Conservation (phyloP, 2,888 invertebrate species). For the Lissocephala sabroskyi region DNA sequence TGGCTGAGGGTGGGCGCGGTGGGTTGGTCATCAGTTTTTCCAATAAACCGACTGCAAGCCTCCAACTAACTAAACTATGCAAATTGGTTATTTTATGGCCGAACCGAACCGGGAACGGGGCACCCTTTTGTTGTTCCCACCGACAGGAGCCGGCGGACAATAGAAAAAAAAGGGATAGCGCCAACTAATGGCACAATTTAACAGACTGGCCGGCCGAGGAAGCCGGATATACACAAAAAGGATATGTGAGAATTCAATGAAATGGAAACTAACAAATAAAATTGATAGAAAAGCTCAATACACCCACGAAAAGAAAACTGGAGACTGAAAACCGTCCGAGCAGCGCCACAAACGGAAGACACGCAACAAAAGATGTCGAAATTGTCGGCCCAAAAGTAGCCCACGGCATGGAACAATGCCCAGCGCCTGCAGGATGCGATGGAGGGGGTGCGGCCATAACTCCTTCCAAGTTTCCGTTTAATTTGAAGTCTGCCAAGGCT, state of each 20-base stretch:
- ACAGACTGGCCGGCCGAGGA: conserved; percentile 41
- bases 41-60: conserved; percentile 29
- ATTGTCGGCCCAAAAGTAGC: conserved; percentile 19
- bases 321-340: conserved; percentile 36
- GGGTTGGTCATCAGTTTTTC: neutral
- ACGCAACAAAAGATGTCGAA: conserved; percentile 54
- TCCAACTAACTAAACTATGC: conserved; percentile 70
- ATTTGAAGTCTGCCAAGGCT: conserved; percentile 58
- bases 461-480: conserved; percentile 57
- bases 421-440: conserved; percentile 27
- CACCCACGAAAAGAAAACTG: conserved; percentile 13
- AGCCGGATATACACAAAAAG: conserved; percentile 29
- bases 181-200: conserved; percentile 59
- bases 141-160: neutral
- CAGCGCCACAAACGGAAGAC: conserved; percentile 37
- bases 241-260: conserved; percentile 65
- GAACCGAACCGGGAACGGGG: conserved; percentile 5
- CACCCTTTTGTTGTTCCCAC: conserved; percentile 29
- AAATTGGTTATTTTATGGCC: conserved; percentile 69
- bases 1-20: neutral
- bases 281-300: conserved; percentile 38
- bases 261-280: conserved; percentile 66
- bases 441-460: conserved; percentile 42
- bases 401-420: conserved; percentile 51
- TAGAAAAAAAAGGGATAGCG: neutral